These are phyloP conservation scores for Amazona ochrocephala DNA, from an alignment of 2,797 vertebrate genomes.

Conservation along the genomic window DNA sequence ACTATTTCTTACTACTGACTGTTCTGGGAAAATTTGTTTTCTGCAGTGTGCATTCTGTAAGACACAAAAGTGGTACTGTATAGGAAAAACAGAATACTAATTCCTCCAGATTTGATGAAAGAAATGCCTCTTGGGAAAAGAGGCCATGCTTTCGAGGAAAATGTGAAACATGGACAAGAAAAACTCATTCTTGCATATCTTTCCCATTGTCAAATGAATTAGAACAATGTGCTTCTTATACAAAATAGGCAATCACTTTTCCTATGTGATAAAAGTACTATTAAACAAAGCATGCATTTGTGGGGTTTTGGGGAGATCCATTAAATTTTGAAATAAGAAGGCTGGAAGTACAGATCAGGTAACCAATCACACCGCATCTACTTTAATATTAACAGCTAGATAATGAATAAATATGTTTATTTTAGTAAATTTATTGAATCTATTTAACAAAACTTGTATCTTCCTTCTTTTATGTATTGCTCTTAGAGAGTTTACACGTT, in stretches of 20 bases:
- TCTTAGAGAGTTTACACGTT: not conserved
- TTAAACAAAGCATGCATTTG: not conserved
- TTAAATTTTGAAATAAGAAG: not conserved
- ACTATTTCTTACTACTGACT: not conserved
- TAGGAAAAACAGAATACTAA: not conserved
- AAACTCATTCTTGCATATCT: not conserved
- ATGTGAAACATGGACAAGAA: not conserved
- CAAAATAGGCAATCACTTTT: not conserved
- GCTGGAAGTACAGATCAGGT: not conserved
- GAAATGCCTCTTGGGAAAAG: not conserved
- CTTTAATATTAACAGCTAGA: not conserved
- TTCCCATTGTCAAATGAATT: not conserved
- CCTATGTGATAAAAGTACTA: not conserved
- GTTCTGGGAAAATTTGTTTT: not conserved
- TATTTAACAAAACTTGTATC: not conserved
- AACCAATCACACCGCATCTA: not conserved
- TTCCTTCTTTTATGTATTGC: not conserved
- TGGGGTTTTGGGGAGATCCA: not conserved
- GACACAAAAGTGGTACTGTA: not conserved
- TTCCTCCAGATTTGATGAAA: constrained; percentile 36
- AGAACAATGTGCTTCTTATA: not conserved
- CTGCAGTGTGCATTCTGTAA: not conserved
- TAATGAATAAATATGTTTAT: not conserved
- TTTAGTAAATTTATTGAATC: not conserved
- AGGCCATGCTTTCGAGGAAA: not conserved